Evolutionary conservation across 2,113 vertebrate species (phyloP).

Genomic region (Plectropomus leopardus): DNA sequence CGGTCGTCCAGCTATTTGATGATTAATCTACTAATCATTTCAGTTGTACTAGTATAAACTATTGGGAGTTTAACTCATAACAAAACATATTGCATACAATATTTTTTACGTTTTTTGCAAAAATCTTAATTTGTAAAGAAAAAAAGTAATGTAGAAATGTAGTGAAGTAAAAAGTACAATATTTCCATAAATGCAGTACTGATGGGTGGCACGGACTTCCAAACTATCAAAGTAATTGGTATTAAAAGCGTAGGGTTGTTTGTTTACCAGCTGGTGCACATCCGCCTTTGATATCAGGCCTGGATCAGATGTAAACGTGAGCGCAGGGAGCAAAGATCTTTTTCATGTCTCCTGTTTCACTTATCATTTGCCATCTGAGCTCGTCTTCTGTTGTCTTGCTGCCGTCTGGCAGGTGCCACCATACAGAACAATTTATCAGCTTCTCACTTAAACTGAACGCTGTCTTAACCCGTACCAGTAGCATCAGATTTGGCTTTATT

Average conservation of each 20-base stretch:
- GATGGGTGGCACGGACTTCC: background rate
- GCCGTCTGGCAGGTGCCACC: background rate
- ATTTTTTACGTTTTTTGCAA: too few species aligned
- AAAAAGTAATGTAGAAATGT: too few species aligned
- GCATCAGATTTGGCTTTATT: too few species aligned
- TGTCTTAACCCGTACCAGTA: background rate
- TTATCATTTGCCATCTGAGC: slow-evolving; percentile 38
- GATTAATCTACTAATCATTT: too few species aligned
- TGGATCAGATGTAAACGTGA: slow-evolving; percentile 24
- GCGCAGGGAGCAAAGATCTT: slow-evolving; percentile 25
- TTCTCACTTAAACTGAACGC: background rate
- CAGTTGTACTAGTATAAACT: too few species aligned
- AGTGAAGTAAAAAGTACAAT: too few species aligned
- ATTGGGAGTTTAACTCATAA: too few species aligned
- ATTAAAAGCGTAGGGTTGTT: slow-evolving; percentile 5
- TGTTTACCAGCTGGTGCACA: slow-evolving; percentile 39
- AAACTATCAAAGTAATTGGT: background rate
- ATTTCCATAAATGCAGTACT: too few species aligned
- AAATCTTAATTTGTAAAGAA: too few species aligned
- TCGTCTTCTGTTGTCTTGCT: background rate
- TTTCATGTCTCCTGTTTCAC: slow-evolving; percentile 61
- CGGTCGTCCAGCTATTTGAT: too few species aligned
- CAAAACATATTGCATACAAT: too few species aligned
- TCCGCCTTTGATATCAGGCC: background rate
- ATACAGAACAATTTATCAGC: background rate